phyloP scores from a whole-genome alignment of 2,888 invertebrate genomes.

The Tuberolachnus salignus region DNA sequence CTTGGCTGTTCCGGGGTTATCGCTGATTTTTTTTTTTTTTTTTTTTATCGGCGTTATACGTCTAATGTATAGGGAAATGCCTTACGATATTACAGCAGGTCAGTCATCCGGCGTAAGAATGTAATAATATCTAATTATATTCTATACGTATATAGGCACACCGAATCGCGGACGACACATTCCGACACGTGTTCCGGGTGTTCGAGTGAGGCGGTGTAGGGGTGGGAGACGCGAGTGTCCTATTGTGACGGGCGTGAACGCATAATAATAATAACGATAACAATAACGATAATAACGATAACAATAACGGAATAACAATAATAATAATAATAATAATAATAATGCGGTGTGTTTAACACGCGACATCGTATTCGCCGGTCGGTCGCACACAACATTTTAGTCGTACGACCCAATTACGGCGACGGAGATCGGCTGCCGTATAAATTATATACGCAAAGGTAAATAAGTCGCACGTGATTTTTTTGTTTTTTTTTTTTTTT shows the following conservation, averaged over 20 bases:
- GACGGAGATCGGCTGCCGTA: not conserved
- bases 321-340: not conserved
- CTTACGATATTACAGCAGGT: conserved; percentile 28
- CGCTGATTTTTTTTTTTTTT: too few relatives aligned
- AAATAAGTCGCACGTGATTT: not conserved
- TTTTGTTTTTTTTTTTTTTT: not conserved
- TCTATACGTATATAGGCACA: not conserved
- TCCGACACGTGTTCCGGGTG: conserved; percentile 17
- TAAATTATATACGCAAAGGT: not conserved
- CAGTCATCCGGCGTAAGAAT: not conserved
- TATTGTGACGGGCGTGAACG: conserved; percentile 12
- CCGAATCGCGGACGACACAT: conserved; percentile 10
- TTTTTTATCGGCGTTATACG: too few relatives aligned
- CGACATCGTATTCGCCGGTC: conserved; percentile 3
- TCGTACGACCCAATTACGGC: conserved; percentile 31
- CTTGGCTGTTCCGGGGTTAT: too few relatives aligned
- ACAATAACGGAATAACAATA: conserved; percentile 23
- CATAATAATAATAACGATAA: conserved; percentile 6
- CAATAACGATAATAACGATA: conserved; percentile 25
- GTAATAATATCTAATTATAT: too few relatives aligned
- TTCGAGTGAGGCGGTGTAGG: too few relatives aligned
- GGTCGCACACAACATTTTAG: not conserved
- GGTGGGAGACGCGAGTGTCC: not conserved
- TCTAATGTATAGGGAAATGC: too few relatives aligned
- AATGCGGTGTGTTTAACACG: conserved; percentile 15